Conservation (phyloP, 2,888 invertebrate genomes). For the Apotomis turbidana region DNA sequence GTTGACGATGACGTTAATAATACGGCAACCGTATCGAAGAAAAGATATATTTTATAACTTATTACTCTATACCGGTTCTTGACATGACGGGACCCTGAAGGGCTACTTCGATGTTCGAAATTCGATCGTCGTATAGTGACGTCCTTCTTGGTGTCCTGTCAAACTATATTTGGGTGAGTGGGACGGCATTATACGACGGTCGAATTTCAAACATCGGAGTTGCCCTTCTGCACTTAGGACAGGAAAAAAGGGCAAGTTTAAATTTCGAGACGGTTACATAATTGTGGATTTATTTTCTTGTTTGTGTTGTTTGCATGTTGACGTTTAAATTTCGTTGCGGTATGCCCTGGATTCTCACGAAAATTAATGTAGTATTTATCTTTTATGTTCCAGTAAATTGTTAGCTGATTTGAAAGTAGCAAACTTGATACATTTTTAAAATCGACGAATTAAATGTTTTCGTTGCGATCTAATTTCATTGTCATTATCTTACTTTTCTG, state of each 20-base stretch:
- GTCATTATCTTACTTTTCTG: no score
- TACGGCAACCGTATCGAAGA: constrained; percentile 61
- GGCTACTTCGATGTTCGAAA: no score
- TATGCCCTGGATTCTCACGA: background rate
- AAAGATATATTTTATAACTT: constrained; percentile 67
- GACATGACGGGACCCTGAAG: constrained; percentile 48
- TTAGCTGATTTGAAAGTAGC: no score
- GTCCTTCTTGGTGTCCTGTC: no score
- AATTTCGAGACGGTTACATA: constrained; percentile 50
- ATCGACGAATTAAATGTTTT: no score
- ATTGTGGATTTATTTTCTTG: constrained; percentile 10
- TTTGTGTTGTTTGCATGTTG: constrained; percentile 13
- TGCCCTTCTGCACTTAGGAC: constrained; percentile 19
- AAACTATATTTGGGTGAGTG: no score
- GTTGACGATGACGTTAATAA: constrained; percentile 73
- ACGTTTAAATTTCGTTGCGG: constrained; percentile 12
- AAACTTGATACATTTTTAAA: no score
- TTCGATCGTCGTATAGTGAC: no score
- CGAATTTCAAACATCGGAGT: no score
- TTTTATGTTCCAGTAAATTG: background rate
- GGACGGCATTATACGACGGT: no score
- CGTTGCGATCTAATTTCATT: no score
- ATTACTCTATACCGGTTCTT: constrained; percentile 65
- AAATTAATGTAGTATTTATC: background rate
- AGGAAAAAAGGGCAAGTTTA: constrained; percentile 50